A percentile compares a stretch with the other conserved stretches of the same genome.
These are phyloP conservation scores for Melanaphis sacchari DNA, from an alignment of 1,140 invertebrate genomes.

Conservation along the genomic window DNA sequence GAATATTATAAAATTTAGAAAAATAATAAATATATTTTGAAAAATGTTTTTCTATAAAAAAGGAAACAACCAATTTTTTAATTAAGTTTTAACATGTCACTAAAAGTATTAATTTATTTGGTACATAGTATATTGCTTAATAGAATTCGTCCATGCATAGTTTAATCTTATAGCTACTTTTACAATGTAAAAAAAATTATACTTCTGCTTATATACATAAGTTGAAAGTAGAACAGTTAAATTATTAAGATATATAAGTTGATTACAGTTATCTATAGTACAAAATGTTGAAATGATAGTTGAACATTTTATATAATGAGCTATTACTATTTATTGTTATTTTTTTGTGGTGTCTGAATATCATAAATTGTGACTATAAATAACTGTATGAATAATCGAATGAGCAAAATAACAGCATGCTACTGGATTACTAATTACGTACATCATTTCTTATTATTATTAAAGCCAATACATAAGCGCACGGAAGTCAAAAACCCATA, in stretches of 20 bases:
- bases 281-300: neutral
- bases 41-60: neutral
- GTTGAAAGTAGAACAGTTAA: neutral
- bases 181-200: neutral
- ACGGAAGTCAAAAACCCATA: conserved; percentile 36
- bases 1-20: neutral
- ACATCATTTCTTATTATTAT: conserved; percentile 5
- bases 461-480: neutral
- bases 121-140: neutral
- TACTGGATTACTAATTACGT: neutral
- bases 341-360: neutral
- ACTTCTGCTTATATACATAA: neutral
- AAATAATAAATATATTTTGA: neutral
- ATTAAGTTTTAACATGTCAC: neutral
- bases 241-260: neutral
- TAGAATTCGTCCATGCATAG: neutral
- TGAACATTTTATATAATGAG: neutral
- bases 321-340: neutral
- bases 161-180: neutral
- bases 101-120: neutral
- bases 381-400: neutral
- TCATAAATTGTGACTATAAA: neutral
- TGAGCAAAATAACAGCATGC: neutral
- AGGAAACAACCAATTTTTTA: neutral
- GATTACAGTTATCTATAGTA: neutral